Conservation (phyloP, 2,797 vertebrate species). For the Valencia hispanica region DNA sequence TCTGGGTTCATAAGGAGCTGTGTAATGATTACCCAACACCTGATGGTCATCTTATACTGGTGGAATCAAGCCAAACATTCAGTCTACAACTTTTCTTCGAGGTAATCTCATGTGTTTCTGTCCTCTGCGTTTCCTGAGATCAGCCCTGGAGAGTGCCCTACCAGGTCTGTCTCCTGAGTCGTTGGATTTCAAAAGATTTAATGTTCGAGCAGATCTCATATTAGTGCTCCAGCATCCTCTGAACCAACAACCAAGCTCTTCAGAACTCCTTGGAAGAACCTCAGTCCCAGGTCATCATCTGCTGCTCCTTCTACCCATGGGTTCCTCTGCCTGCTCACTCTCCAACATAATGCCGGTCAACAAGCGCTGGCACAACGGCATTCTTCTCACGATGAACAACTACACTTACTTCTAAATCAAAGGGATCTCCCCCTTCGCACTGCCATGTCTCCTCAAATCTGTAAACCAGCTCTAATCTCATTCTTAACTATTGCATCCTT, state of each 20-base stretch:
- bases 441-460: not conserved
- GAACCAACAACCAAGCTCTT: not conserved
- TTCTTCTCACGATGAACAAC: not conserved
- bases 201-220: not conserved
- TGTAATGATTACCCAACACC: too few relatives aligned
- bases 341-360: not conserved
- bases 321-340: not conserved
- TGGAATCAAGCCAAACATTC: not conserved
- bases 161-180: too few relatives aligned
- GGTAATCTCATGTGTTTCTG: not conserved
- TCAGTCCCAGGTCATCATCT: not conserved
- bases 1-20: not conserved
- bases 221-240: not conserved
- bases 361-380: not conserved
- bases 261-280: not conserved
- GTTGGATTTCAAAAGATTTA: not conserved
- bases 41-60: not conserved
- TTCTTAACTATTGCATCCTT: not conserved
- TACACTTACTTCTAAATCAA: not conserved
- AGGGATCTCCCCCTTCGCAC: not conserved
- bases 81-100: not conserved
- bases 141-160: not conserved
- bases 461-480: not conserved
- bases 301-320: not conserved
- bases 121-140: not conserved